Conservation (phyloP, 2,888 invertebrate genomes). For the Eupithecia vulgata region DNA sequence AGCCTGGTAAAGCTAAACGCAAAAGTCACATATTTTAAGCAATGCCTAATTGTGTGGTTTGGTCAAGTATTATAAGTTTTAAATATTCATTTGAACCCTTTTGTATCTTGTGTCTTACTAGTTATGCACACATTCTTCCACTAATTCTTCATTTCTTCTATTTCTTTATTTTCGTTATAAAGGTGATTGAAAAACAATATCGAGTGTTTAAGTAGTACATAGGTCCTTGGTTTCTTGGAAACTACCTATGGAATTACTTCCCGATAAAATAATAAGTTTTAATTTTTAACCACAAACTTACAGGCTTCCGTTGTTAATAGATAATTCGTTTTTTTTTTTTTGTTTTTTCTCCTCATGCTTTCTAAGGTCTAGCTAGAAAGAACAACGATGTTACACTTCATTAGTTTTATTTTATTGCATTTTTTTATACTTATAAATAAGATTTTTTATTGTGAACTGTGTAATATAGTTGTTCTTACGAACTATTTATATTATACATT, state of each 20-base stretch:
- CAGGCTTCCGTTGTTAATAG: background rate
- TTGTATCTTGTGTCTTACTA: background rate
- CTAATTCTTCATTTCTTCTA: background rate
- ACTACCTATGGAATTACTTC: background rate
- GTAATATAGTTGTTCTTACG: too few species aligned
- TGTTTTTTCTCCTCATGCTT: too few species aligned
- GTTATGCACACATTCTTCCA: background rate
- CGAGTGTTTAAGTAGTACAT: background rate
- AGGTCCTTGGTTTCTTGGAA: background rate
- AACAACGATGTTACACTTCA: too few species aligned
- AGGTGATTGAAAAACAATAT: background rate
- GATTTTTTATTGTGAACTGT: too few species aligned
- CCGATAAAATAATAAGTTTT: background rate
- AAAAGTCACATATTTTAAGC: background rate
- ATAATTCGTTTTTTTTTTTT: too few species aligned
- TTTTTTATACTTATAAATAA: too few species aligned
- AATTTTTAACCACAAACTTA: background rate
- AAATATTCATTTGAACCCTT: background rate
- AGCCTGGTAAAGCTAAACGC: background rate
- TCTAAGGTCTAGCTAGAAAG: too few species aligned
- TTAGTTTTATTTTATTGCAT: too few species aligned
- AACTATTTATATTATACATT: too few species aligned
- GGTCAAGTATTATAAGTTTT: too few species aligned
- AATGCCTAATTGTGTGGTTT: background rate
- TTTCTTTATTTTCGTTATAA: background rate